Percentiles rank a stretch among this genome's conserved stretches.
These are phyloP conservation scores for Gallirallus australis DNA, from an alignment of 2,797 vertebrate species.

Conservation along the genomic window DNA sequence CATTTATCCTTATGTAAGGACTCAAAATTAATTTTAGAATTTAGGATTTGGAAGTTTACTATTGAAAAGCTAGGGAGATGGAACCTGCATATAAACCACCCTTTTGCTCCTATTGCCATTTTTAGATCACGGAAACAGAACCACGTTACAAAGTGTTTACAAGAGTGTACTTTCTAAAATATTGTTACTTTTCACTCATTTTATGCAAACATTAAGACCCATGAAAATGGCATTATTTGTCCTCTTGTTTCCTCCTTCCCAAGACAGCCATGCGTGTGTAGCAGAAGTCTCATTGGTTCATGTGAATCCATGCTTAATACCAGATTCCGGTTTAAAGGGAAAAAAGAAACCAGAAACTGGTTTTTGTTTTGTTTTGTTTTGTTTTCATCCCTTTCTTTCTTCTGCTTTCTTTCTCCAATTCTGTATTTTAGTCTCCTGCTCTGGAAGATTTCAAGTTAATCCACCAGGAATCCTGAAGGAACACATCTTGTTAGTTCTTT, in stretches of 20 bases:
- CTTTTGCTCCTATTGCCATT: not conserved
- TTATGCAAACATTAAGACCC: not conserved
- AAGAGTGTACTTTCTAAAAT: not conserved
- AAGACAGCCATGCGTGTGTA: not conserved
- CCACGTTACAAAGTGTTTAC: not conserved
- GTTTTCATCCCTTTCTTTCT: not conserved
- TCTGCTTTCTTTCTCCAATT: not conserved
- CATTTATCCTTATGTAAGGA: not conserved
- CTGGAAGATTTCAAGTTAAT: not conserved
- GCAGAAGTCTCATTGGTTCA: not conserved
- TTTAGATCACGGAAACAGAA: not conserved
- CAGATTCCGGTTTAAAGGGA: not conserved
- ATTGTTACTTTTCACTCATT: not conserved
- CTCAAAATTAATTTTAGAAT: not conserved
- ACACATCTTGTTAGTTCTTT: not conserved
- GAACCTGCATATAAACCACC: accelerated
- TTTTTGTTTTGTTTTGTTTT: too few species aligned
- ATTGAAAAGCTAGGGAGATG: not conserved
- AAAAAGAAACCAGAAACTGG: not conserved
- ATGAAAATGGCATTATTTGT: not conserved
- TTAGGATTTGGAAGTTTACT: not conserved
- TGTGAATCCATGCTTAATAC: not conserved
- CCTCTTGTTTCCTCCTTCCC: not conserved
- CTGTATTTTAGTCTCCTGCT: not conserved
- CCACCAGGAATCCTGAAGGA: not conserved